These are phyloP conservation scores for Psococerastis gibbosa DNA, from an alignment of 2,888 invertebrate genomes.

Conservation along the genomic window DNA sequence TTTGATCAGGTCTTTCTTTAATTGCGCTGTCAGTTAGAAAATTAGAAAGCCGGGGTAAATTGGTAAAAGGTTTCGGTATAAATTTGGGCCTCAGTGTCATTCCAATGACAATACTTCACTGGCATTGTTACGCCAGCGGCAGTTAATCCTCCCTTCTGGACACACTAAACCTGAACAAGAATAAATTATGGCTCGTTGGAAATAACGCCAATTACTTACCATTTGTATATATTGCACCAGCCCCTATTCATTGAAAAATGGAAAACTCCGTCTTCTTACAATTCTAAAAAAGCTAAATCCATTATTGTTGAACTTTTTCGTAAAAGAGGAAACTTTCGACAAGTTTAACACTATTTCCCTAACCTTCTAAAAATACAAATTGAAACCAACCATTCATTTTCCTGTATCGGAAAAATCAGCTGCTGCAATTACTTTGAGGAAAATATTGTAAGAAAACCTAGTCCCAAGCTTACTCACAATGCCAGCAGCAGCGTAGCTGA, in stretches of 20 bases:
- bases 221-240: too few relatives aligned
- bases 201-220: not conserved
- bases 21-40: too few relatives aligned
- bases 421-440: slow-evolving; percentile 4
- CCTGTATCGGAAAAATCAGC: slow-evolving; percentile 9
- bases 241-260: too few relatives aligned
- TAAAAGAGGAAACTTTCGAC: not conserved
- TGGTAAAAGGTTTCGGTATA: too few relatives aligned
- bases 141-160: not conserved
- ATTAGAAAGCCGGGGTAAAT: too few relatives aligned
- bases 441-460: not conserved
- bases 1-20: too few relatives aligned
- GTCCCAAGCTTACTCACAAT: not conserved
- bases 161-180: not conserved
- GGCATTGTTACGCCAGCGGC: not conserved
- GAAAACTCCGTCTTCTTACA: not conserved
- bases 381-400: slow-evolving; percentile 10
- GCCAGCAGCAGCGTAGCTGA: not conserved
- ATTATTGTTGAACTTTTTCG: not conserved
- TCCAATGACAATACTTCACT: not conserved
- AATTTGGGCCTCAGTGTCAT: too few relatives aligned
- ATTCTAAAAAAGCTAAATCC: not conserved
- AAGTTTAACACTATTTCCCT: not conserved
- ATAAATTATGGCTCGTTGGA: not conserved
- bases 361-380: not conserved